Conservation (phyloP, 2,113 vertebrate species). For the Bungarus multicinctus region DNA sequence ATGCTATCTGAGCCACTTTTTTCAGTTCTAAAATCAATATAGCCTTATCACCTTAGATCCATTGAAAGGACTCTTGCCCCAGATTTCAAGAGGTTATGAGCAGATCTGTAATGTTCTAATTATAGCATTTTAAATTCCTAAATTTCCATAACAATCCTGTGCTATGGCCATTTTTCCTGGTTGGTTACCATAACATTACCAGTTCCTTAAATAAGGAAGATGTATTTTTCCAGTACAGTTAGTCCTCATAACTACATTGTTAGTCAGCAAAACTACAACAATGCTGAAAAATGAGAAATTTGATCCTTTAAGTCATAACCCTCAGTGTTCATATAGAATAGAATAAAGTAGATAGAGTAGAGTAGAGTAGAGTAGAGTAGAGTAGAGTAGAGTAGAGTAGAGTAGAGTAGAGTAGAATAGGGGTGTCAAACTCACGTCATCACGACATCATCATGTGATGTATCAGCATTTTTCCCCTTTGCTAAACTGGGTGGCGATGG, state of each 20-base stretch:
- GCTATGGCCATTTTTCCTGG: not conserved
- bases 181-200: not conserved
- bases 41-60: not conserved
- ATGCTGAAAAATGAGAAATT: not conserved
- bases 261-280: not conserved
- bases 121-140: not conserved
- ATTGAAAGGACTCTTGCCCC: not conserved
- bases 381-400: no score
- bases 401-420: no score
- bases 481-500: no score
- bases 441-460: no score
- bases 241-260: not conserved
- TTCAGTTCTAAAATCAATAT: not conserved
- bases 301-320: not conserved
- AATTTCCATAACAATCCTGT: not conserved
- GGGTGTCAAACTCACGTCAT: no score
- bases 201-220: no score
- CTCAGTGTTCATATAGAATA: no score
- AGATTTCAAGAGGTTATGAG: not conserved
- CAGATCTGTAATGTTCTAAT: not conserved
- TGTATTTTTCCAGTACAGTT: not conserved
- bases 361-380: no score
- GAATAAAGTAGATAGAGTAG: no score
- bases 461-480: no score
- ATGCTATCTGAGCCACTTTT: not conserved